phyloP scores from a whole-genome alignment of 2,888 invertebrate species.

The Orthonychiurus folsomi region DNA sequence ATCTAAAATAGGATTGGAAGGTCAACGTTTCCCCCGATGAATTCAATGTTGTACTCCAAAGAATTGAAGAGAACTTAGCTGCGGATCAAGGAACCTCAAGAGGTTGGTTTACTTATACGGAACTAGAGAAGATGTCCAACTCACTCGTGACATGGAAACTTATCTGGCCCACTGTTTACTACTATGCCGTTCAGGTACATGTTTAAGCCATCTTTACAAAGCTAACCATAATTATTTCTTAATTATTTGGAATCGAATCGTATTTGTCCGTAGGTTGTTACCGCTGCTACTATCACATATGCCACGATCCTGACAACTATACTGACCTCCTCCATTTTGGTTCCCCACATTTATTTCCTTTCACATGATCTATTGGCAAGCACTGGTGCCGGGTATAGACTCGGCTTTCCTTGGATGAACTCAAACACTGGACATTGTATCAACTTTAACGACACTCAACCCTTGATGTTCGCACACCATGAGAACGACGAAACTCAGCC shows the following conservation, averaged over 20 bases:
- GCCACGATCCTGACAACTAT: constrained; percentile 30
- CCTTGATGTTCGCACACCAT: too few species aligned
- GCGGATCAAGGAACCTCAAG: constrained; percentile 59
- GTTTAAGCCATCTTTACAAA: neutral
- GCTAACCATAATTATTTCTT: neutral
- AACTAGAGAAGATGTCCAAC: constrained; percentile 55
- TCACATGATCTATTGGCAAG: neutral
- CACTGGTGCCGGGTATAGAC: too few species aligned
- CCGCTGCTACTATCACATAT: constrained; percentile 31
- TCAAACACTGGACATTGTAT: too few species aligned
- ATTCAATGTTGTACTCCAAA: constrained; percentile 62
- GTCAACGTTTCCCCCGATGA: constrained; percentile 66
- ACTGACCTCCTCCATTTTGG: constrained; percentile 28
- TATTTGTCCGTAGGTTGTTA: constrained; percentile 25
- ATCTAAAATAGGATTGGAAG: constrained; percentile 65
- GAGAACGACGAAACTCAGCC: too few species aligned
- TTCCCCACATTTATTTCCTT: constrained; percentile 26
- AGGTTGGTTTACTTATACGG: constrained; percentile 76
- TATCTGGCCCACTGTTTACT: constrained; percentile 45
- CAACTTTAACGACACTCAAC: too few species aligned
- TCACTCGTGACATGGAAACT: constrained; percentile 41
- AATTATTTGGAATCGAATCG: constrained; percentile 6
- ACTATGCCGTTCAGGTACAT: constrained; percentile 48
- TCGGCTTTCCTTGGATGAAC: too few species aligned
- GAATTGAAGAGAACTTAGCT: constrained; percentile 65